Evolutionary conservation across 2,113 vertebrate genomes (phyloP).

Genomic region (Plestiodon gilberti): DNA sequence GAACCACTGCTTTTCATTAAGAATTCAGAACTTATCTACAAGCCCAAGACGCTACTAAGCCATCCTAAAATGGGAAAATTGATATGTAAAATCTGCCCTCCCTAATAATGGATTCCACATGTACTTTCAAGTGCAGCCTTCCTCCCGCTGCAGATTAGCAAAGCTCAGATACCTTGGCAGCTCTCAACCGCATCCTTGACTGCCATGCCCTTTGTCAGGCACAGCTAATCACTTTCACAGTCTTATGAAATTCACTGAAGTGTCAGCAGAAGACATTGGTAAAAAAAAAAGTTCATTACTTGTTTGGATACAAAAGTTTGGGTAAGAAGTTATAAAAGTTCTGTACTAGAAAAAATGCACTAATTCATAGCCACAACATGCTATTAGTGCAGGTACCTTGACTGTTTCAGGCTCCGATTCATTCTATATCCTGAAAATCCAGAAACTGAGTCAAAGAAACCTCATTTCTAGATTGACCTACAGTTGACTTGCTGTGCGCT

Average conservation of each 20-base stretch:
- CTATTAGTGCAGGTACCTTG: not conserved
- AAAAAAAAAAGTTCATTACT: not conserved
- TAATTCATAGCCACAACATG: not conserved
- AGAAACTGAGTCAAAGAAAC: not conserved
- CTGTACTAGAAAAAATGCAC: not conserved
- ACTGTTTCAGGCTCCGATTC: no score
- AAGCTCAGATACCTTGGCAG: not conserved
- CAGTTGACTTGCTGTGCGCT: no score
- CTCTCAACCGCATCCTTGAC: not conserved
- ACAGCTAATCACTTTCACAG: slow-evolving; percentile 9
- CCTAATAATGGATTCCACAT: not conserved
- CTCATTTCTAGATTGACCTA: not conserved
- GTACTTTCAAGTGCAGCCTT: not conserved
- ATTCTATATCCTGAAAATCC: no score
- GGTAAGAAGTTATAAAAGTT: not conserved
- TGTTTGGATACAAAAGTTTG: not conserved
- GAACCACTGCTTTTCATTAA: slow-evolving; percentile 26
- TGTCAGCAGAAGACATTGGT: not conserved
- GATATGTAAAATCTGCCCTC: not conserved
- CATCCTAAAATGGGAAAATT: not conserved
- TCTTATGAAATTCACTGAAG: not conserved
- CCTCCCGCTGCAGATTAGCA: not conserved
- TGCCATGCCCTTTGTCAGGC: not conserved
- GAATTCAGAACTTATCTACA: not conserved
- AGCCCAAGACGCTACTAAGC: slow-evolving; percentile 9